Conservation (phyloP, 2,888 invertebrate genomes). For the Ochropleura leucogaster region DNA sequence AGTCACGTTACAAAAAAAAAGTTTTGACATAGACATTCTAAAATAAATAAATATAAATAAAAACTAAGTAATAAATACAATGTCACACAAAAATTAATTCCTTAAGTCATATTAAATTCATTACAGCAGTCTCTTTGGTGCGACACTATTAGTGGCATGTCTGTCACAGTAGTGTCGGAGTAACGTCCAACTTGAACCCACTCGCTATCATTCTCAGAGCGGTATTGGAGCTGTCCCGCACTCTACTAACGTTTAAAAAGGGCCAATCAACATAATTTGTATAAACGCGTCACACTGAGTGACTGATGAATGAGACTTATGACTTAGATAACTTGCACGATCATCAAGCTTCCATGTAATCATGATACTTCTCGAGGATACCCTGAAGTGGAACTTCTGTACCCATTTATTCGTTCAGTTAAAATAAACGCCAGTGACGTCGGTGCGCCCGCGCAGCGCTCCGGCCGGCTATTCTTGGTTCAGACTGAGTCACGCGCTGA, state of each 20-base stretch:
- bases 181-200: too few species aligned
- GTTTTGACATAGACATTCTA: too few species aligned
- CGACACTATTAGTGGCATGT: too few species aligned
- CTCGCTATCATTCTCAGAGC: too few species aligned
- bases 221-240: too few species aligned
- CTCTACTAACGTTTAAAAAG: background rate
- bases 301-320: background rate
- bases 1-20: too few species aligned
- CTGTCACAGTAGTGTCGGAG: too few species aligned
- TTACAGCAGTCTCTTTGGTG: too few species aligned
- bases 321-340: background rate
- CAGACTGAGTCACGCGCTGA: slow-evolving; percentile 73
- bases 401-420: slow-evolving; percentile 9
- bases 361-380: background rate
- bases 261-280: background rate
- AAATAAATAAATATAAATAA: too few species aligned
- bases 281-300: background rate
- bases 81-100: too few species aligned
- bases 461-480: slow-evolving; percentile 67
- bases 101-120: too few species aligned
- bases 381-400: slow-evolving; percentile 8
- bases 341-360: background rate
- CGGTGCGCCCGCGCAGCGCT: slow-evolving; percentile 50
- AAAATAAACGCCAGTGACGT: slow-evolving; percentile 54
- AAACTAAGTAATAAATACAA: too few species aligned